Percentiles rank a stretch among this genome's conserved stretches.
These are phyloP conservation scores for Mastomys coucha DNA, from an alignment of 2,113 vertebrate species.

Conservation along the genomic window DNA sequence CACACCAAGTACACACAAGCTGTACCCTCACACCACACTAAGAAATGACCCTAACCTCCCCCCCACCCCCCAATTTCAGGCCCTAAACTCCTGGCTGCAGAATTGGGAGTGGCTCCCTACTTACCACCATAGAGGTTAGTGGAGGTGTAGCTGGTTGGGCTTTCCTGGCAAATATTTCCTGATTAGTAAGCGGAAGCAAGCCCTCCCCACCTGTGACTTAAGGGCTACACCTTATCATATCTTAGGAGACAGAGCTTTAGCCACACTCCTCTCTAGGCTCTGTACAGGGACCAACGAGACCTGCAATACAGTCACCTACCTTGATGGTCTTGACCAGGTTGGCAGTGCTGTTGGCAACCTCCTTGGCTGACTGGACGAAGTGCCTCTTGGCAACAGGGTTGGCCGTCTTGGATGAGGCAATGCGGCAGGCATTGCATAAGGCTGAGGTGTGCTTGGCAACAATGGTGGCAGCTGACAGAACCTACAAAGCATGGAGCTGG, in stretches of 20 bases:
- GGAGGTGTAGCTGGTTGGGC: background rate
- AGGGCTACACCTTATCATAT: background rate
- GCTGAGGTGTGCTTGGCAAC: slow-evolving; percentile 99
- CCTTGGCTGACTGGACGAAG: slow-evolving; percentile 99
- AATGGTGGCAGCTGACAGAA: slow-evolving; percentile 97
- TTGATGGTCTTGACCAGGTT: slow-evolving; percentile 99
- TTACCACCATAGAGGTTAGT: background rate
- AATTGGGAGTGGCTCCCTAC: background rate
- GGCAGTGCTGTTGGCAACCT: slow-evolving; percentile 99
- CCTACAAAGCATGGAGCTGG: slow-evolving; percentile 85
- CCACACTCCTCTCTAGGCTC: fast-evolving
- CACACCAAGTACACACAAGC: background rate
- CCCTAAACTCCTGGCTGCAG: background rate
- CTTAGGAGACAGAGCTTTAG: background rate
- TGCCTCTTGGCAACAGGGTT: slow-evolving; percentile 98
- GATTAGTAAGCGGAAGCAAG: background rate
- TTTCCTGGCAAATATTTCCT: background rate
- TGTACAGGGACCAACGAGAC: fast-evolving
- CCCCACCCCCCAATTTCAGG: background rate
- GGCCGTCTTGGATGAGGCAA: slow-evolving; percentile 97
- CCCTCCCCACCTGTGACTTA: background rate
- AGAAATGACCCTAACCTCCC: background rate
- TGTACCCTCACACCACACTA: no score
- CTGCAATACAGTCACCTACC: slow-evolving; percentile 84
- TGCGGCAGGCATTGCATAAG: slow-evolving; percentile 97